phyloP scores from a whole-genome alignment of 2,113 vertebrate genomes.

The Scopus umbretta region DNA sequence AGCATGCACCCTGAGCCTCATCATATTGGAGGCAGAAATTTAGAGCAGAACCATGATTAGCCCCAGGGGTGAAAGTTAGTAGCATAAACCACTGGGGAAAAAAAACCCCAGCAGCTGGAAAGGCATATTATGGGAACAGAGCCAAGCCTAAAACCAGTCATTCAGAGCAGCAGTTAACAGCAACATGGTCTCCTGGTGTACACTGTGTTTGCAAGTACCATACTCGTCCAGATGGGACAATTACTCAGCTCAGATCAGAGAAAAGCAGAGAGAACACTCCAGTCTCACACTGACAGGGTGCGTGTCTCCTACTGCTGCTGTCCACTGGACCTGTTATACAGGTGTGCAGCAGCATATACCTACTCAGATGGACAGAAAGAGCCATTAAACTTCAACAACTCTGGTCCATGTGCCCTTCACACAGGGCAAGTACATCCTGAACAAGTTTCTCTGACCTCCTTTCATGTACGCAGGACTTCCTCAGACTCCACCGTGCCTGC shows the following conservation, averaged over 20 bases:
- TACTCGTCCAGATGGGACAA: neutral
- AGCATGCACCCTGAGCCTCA: neutral
- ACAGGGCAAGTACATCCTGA: neutral
- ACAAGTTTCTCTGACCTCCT: neutral
- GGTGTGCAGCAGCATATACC: fast-evolving
- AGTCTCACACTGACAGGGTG: neutral
- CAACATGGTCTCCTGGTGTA: neutral
- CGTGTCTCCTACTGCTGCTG: too few relatives aligned
- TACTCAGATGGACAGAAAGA: neutral
- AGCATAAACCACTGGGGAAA: neutral
- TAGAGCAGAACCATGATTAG: neutral
- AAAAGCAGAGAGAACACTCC: neutral
- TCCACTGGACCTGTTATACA: neutral
- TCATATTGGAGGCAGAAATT: neutral
- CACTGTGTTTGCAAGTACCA: neutral
- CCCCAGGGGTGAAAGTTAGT: neutral
- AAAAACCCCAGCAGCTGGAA: fast-evolving
- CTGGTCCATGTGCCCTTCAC: neutral
- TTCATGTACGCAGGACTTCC: neutral
- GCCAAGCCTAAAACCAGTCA: neutral
- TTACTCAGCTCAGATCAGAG: neutral
- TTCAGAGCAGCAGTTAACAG: neutral
- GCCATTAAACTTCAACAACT: neutral
- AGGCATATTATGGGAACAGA: neutral
- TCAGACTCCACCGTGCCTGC: neutral